Percentiles rank a stretch among this genome's conserved stretches.
These are phyloP conservation scores for Ictalurus furcatus DNA, from an alignment of 2,113 vertebrate species.

Conservation along the genomic window DNA sequence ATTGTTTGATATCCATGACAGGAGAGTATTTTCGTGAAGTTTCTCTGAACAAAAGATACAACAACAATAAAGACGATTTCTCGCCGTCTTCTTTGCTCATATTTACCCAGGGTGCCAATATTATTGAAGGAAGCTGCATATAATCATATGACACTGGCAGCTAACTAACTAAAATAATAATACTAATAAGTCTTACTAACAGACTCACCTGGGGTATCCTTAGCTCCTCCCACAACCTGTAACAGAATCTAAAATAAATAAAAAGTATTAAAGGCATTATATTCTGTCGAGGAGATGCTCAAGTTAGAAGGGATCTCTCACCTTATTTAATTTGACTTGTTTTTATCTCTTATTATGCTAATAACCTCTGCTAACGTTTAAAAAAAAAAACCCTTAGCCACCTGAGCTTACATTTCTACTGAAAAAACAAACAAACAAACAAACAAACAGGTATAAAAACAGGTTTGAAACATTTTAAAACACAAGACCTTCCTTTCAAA, in stretches of 20 bases:
- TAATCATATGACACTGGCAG: background rate
- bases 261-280: background rate
- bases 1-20: no score
- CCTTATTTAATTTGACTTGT: background rate
- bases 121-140: no score
- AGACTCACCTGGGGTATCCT: background rate
- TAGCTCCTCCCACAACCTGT: background rate
- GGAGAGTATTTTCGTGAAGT: no score
- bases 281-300: background rate
- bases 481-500: background rate
- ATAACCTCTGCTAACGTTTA: background rate
- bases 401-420: background rate
- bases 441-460: background rate
- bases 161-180: background rate
- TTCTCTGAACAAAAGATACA: no score
- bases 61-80: no score
- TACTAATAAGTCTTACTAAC: no score
- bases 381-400: background rate
- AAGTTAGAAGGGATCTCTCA: no score
- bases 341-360: background rate
- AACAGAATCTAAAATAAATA: background rate
- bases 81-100: no score
- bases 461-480: background rate
- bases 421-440: background rate
- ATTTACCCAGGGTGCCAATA: no score